A percentile compares a stretch with the other conserved stretches of the same genome.
Evolutionary conservation across 2,888 invertebrate species (phyloP).

Genomic region (Coelinius sp.): DNA sequence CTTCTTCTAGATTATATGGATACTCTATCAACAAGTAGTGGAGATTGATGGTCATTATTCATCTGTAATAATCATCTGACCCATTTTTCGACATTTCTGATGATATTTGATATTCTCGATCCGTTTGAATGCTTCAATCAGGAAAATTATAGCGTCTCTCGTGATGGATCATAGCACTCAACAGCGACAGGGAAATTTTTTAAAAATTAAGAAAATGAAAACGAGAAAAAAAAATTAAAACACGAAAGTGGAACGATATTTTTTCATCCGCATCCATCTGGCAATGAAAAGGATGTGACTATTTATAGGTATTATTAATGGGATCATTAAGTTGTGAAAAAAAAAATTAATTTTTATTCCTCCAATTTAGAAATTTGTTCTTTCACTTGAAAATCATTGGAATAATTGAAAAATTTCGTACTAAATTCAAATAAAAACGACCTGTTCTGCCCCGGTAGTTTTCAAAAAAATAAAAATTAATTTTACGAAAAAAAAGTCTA

Average conservation of each 20-base stretch:
- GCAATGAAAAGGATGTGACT: background rate
- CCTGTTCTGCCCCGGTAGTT: too few relatives aligned
- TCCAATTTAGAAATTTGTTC: too few relatives aligned
- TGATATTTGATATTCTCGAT: conserved; percentile 32
- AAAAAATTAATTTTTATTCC: too few relatives aligned
- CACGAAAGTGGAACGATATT: background rate
- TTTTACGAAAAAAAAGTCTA: too few relatives aligned
- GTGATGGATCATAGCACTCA: conserved; percentile 28
- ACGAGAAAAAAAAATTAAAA: background rate
- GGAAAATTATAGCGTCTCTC: conserved; percentile 22
- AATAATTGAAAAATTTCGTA: too few relatives aligned
- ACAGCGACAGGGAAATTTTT: background rate
- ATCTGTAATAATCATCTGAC: conserved; percentile 42
- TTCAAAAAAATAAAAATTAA: too few relatives aligned
- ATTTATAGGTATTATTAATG: background rate
- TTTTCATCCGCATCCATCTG: background rate
- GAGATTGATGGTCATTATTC: background rate
- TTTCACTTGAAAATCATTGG: too few relatives aligned
- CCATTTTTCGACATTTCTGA: conserved; percentile 37
- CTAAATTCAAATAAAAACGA: too few relatives aligned
- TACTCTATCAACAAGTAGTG: conserved; percentile 2
- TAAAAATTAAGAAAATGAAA: background rate
- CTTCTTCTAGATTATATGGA: conserved; percentile 17
- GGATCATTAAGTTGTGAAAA: background rate
- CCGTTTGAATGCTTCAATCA: conserved; percentile 33